Evolutionary conservation across 2,797 vertebrate genomes (phyloP).

Genomic region (Pitangus sulphuratus): DNA sequence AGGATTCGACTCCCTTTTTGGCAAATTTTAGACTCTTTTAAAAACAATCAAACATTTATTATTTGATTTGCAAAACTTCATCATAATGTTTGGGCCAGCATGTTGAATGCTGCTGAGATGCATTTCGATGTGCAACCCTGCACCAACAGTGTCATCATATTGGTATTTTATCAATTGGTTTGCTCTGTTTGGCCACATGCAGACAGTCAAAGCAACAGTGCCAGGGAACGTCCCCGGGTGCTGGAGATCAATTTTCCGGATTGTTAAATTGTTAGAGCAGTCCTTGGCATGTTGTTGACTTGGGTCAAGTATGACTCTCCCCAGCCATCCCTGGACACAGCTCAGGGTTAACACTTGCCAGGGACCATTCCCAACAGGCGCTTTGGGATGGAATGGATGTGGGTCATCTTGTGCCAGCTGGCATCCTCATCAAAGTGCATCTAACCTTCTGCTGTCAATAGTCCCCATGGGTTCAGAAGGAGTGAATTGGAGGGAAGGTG

Average conservation of each 20-base stretch:
- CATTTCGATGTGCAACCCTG: not conserved
- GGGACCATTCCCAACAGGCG: not conserved
- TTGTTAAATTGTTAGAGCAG: constrained; percentile 27
- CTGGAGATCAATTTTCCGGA: constrained; percentile 26
- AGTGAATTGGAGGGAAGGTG: not conserved
- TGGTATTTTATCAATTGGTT: not conserved
- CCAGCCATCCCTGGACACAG: constrained; percentile 16
- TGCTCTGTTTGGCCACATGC: not conserved
- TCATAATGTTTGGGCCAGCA: not conserved
- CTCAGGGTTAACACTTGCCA: not conserved
- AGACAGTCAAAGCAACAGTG: not conserved
- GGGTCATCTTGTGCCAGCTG: constrained; percentile 4
- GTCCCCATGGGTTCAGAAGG: not conserved
- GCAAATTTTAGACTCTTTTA: not conserved
- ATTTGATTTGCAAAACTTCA: not conserved
- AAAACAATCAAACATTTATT: rapidly evolving
- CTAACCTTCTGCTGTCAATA: not conserved
- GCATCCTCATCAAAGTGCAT: not conserved
- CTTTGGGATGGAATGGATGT: not conserved
- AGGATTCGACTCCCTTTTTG: not conserved
- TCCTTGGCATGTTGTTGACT: not conserved
- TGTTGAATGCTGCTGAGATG: rapidly evolving
- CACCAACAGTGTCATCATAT: not conserved
- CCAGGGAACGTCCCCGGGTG: constrained; percentile 18
- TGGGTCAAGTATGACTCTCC: constrained; percentile 10